A percentile compares a stretch with the other conserved stretches of the same genome.
Evolutionary conservation across 2,113 vertebrate genomes (phyloP).

Genomic region (Varanus salvator): DNA sequence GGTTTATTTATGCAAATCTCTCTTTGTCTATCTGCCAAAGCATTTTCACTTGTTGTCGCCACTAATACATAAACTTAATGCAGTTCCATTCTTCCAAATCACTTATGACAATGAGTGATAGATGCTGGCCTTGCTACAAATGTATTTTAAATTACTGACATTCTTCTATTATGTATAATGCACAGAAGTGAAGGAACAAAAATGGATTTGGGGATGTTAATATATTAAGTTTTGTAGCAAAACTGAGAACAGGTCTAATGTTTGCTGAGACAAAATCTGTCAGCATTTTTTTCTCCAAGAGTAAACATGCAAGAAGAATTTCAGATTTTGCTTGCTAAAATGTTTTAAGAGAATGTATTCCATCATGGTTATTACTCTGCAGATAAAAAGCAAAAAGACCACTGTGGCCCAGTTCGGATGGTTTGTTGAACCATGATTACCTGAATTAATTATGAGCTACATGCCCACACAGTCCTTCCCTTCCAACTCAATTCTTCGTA

Average conservation of each 20-base stretch:
- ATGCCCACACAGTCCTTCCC: too few relatives aligned
- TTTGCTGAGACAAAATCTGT: not conserved
- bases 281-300: not conserved
- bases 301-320: not conserved
- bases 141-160: slow-evolving; percentile 40
- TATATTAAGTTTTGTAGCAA: slow-evolving; percentile 3
- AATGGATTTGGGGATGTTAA: not conserved
- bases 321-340: not conserved
- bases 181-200: not conserved
- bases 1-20: slow-evolving; percentile 35
- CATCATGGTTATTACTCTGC: not conserved
- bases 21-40: slow-evolving; percentile 58
- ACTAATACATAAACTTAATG: slow-evolving; percentile 37
- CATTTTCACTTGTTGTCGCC: slow-evolving; percentile 60
- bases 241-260: not conserved
- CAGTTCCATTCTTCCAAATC: slow-evolving; percentile 46
- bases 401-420: not conserved
- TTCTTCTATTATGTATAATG: slow-evolving; percentile 12
- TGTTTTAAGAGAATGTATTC: not conserved
- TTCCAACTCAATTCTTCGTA: not conserved
- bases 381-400: not conserved
- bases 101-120: slow-evolving; percentile 39
- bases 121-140: slow-evolving; percentile 33
- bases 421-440: not conserved
- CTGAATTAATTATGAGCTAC: not conserved